Evolutionary conservation across 2,888 invertebrate genomes (phyloP).

Genomic region (Arrhopalites spinosus): DNA sequence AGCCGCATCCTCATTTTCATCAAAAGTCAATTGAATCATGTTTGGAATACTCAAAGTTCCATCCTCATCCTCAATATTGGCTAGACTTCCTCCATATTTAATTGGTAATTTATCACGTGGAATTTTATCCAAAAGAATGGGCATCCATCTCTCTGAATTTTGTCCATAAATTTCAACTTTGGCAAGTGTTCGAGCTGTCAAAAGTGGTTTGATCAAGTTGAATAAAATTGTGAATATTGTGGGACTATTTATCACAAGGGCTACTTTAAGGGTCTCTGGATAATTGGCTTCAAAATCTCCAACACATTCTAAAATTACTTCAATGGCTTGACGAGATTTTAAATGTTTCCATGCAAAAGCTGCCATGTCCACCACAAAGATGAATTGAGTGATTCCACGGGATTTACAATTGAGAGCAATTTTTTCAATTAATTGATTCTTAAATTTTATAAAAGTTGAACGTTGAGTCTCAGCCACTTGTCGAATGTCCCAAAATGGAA

Average conservation of each 20-base stretch:
- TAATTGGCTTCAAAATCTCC: constrained; percentile 44
- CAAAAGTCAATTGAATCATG: background rate
- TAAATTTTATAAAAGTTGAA: constrained; percentile 37
- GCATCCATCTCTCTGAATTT: constrained; percentile 19
- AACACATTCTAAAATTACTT: constrained; percentile 37
- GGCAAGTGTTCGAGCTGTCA: constrained; percentile 27
- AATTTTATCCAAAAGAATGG: constrained; percentile 1
- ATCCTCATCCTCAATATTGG: background rate
- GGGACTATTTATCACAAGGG: constrained; percentile 18
- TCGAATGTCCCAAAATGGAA: constrained; percentile 49
- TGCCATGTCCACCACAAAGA: constrained; percentile 43
- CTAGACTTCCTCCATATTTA: constrained; percentile 20
- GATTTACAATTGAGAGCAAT: constrained; percentile 11
- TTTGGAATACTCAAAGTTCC: background rate
- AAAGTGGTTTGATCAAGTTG: constrained; percentile 31
- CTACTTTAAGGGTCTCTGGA: constrained; percentile 29
- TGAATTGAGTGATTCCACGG: constrained; percentile 45
- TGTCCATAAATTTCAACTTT: constrained; percentile 27
- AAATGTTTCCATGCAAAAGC: constrained; percentile 46
- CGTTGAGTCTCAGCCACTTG: constrained; percentile 37
- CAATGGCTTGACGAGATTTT: constrained; percentile 43
- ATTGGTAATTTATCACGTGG: constrained; percentile 9
- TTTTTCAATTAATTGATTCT: constrained; percentile 42
- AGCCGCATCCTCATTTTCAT: background rate
- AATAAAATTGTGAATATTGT: constrained; percentile 29